phyloP scores from a whole-genome alignment of 2,888 invertebrate species.

The Drosophila formosana region DNA sequence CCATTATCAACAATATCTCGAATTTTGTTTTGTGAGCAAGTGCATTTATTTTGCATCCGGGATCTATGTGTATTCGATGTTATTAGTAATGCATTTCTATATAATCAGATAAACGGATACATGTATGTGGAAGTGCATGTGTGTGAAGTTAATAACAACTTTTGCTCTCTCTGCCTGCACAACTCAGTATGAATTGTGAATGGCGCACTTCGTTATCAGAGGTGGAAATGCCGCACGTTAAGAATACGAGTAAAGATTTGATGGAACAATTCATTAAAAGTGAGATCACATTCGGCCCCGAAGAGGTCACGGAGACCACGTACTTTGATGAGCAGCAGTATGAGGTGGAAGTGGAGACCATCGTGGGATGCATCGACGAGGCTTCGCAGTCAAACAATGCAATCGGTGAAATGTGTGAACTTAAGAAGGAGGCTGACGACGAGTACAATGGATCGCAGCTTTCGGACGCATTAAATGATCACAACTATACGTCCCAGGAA shows the following conservation, averaged over 20 bases:
- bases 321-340: constrained; percentile 36
- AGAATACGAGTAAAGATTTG: neutral
- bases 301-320: constrained; percentile 46
- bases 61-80: neutral
- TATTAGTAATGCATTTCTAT: neutral
- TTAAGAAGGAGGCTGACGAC: constrained; percentile 3
- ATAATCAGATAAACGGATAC: neutral
- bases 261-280: constrained; percentile 25
- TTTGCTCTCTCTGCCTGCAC: neutral
- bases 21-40: constrained; percentile 2
- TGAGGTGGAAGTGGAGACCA: constrained; percentile 38
- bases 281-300: constrained; percentile 50
- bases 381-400: neutral
- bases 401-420: constrained; percentile 49
- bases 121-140: neutral
- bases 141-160: neutral
- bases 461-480: constrained; percentile 67
- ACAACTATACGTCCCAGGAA: constrained; percentile 72
- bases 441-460: constrained; percentile 19
- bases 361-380: constrained; percentile 10
- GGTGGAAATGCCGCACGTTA: neutral
- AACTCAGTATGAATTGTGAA: neutral
- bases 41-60: neutral
- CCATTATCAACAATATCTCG: constrained; percentile 15
- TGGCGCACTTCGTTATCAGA: neutral